These are phyloP conservation scores for Chionodraco myersi DNA, from an alignment of 2,113 vertebrate genomes.

Conservation along the genomic window DNA sequence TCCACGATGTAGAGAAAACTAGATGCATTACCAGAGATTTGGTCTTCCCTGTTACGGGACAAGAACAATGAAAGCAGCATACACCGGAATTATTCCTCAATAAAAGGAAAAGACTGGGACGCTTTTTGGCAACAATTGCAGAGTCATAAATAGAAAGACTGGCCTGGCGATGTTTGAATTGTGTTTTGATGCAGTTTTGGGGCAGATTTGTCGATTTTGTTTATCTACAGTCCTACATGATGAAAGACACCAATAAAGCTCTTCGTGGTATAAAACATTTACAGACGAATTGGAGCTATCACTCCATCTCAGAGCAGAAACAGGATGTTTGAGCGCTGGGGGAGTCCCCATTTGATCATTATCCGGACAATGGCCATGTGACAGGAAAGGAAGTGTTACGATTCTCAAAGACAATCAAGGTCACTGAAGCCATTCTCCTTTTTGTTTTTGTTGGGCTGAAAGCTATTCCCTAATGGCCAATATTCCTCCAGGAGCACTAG, in stretches of 20 bases:
- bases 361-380: constrained; percentile 36
- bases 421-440: neutral
- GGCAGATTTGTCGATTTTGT: neutral
- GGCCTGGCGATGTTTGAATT: neutral
- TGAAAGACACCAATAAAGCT: neutral
- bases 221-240: neutral
- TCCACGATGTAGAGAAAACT: neutral
- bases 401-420: constrained; percentile 33
- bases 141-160: constrained; percentile 24
- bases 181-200: neutral
- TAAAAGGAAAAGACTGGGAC: constrained; percentile 20
- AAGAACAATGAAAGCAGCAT: constrained; percentile 42
- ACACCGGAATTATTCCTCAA: constrained; percentile 51
- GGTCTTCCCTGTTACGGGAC: constrained; percentile 16
- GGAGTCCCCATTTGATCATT: neutral
- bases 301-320: neutral
- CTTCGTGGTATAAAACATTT: constrained; percentile 7
- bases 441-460: constrained; percentile 2
- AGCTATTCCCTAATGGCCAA: neutral
- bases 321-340: constrained; percentile 25
- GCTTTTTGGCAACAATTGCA: neutral
- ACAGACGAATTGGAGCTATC: neutral
- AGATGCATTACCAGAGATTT: neutral
- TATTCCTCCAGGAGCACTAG: neutral
- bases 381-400: constrained; percentile 31